Evolutionary conservation across 2,888 invertebrate species (phyloP), one percentile per base, ranked within the genome.

Genomic region (Ormyrus thymus): DNA sequence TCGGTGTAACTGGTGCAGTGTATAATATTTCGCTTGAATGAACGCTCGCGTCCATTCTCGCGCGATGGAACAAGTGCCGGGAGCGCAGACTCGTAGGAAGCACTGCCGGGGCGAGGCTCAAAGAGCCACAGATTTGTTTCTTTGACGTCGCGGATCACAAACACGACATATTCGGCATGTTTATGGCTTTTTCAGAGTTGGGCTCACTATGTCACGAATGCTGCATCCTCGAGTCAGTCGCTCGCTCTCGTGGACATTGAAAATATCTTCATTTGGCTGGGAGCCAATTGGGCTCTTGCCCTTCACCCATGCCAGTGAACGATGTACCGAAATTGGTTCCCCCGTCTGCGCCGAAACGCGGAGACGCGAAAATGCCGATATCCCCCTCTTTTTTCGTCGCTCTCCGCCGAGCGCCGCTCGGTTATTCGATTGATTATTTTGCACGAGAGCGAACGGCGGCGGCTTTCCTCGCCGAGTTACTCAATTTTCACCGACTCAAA

Each of bases 221-320:
- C 45, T n/a, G 55, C 51, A 43, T 50, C 46, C 61, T n/a, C 61
- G 11, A 9, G 15, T 8, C 46, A n/a, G 7, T 64, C 59, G 48
- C 61, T 29, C 62, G 53, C 62, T 11, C 50, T 2, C 62, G 82
- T 84, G 86, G 85, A 87, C 88, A 87, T 88, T 87, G 87, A 87
- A 86, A 87, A 87, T 86, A 85, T 86, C 86, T 85, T 86, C 83
- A 86, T 87, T 88, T 89, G 89, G 89, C 88, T 11, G n/a, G 7
- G 62, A 58, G 85, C 89, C 89, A 89, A 89, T 88, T 88, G 89
- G 88, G 87, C 86, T 85, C 82, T 82, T 88, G 89, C 88, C 88
- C 88, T 88, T 89, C 88, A 86, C 85, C 86, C 85, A 86, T 86
- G 88, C 87, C 87, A 88, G 85, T 88, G 86, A 86, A 86, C 87